Evolutionary conservation across 2,113 vertebrate genomes (phyloP).

Genomic region (Tor tambroides): DNA sequence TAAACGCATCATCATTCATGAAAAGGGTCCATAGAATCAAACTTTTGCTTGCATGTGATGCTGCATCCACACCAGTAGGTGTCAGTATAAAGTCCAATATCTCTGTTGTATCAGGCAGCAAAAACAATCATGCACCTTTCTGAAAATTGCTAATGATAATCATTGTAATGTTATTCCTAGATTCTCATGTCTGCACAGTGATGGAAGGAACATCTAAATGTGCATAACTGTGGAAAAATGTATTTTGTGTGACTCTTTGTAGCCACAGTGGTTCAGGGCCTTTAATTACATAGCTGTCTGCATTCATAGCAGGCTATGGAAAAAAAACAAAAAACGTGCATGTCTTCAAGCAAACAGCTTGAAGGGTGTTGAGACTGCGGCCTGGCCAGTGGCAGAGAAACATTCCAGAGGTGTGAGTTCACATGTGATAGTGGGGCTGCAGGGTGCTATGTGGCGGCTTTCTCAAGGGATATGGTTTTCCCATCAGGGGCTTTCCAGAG

Average conservation of each 20-base stretch:
- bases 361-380: constrained; percentile 63
- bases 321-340: constrained; percentile 33
- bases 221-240: not conserved
- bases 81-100: not conserved
- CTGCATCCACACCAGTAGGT: constrained; percentile 4
- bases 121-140: not conserved
- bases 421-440: constrained; percentile 61
- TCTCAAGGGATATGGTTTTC: constrained; percentile 69
- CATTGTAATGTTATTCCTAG: not conserved
- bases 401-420: constrained; percentile 72
- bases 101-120: not conserved
- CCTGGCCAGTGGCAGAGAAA: constrained; percentile 64
- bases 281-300: constrained; percentile 63
- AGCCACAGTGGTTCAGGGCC: not conserved
- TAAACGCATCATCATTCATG: too few relatives aligned
- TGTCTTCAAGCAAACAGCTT: constrained; percentile 66
- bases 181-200: not conserved
- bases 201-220: not conserved
- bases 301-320: not conserved
- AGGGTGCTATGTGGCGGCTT: constrained; percentile 62
- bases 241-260: not conserved
- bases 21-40: too few relatives aligned
- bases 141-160: not conserved
- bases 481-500: constrained; percentile 62
- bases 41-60: not conserved